phyloP scores from a whole-genome alignment of 1,140 invertebrate genomes.

The Meloidogyne floridensis region DNA sequence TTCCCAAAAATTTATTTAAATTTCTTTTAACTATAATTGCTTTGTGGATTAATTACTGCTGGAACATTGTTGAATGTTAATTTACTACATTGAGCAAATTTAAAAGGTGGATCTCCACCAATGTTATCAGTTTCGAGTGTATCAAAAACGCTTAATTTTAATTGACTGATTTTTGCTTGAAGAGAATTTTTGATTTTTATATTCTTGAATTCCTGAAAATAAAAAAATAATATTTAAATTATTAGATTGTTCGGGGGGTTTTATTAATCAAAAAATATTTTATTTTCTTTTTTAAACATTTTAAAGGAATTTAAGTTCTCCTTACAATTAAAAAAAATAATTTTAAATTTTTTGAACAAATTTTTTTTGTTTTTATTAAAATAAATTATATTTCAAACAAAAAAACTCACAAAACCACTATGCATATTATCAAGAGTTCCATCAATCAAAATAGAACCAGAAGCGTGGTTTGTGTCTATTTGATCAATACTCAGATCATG shows the following conservation, averaged over 20 bases:
- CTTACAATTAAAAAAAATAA: too few species aligned
- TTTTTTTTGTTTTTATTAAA: too few species aligned
- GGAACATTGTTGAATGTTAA: not conserved
- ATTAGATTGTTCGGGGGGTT: not conserved
- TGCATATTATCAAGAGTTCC: not conserved
- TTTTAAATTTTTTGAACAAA: too few species aligned
- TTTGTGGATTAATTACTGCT: not conserved
- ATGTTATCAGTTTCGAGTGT: not conserved
- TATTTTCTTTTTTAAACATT: too few species aligned
- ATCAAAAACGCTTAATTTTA: not conserved
- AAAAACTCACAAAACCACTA: not conserved
- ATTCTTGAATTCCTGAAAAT: not conserved
- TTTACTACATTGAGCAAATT: not conserved
- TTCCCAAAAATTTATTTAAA: not conserved
- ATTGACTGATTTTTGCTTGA: not conserved
- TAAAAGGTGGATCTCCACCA: not conserved
- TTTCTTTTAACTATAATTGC: not conserved
- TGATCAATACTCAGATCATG: not conserved
- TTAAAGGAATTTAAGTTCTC: too few species aligned
- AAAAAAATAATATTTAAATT: constrained; percentile 10
- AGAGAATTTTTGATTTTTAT: not conserved
- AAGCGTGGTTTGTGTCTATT: not conserved
- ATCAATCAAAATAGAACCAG: not conserved
- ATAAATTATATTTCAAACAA: too few species aligned
- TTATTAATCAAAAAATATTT: too few species aligned